A percentile compares a stretch with the other conserved stretches of the same genome.
Evolutionary conservation across 2,888 invertebrate species (phyloP).

Genomic region (Notocelia uddmanniana): DNA sequence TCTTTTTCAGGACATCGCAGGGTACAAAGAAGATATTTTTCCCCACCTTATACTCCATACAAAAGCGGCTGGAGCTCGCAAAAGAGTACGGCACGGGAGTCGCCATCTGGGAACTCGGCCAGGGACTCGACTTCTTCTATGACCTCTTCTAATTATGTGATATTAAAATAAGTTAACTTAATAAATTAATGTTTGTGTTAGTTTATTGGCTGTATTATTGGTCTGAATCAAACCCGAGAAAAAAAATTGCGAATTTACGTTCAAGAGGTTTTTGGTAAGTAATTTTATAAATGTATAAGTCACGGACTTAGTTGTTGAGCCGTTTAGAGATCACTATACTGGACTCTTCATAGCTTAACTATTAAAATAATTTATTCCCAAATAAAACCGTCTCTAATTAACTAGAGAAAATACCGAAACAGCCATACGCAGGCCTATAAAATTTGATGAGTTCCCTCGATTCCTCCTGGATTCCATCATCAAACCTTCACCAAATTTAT

Average conservation of each 20-base stretch:
- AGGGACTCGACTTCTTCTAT: constrained; percentile 97
- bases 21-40: constrained; percentile 93
- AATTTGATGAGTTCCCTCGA: no score
- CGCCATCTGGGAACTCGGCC: constrained; percentile 98
- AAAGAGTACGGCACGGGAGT: constrained; percentile 92
- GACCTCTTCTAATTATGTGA: constrained; percentile 86
- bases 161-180: constrained; percentile 67
- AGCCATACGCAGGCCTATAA: no score
- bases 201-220: constrained; percentile 26
- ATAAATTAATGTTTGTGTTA: constrained; percentile 58
- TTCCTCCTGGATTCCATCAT: no score
- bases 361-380: no score
- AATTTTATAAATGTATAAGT: no score
- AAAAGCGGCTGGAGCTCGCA: constrained; percentile 92
- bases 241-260: background rate
- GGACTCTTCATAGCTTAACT: no score
- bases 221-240: background rate
- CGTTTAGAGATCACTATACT: no score
- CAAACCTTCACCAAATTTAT: no score
- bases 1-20: constrained; percentile 83
- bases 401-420: no score
- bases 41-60: constrained; percentile 95
- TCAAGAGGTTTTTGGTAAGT: background rate
- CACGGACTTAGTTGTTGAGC: no score
- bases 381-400: no score